phyloP scores from a whole-genome alignment of 2,113 vertebrate genomes.

The Petaurus breviceps region DNA sequence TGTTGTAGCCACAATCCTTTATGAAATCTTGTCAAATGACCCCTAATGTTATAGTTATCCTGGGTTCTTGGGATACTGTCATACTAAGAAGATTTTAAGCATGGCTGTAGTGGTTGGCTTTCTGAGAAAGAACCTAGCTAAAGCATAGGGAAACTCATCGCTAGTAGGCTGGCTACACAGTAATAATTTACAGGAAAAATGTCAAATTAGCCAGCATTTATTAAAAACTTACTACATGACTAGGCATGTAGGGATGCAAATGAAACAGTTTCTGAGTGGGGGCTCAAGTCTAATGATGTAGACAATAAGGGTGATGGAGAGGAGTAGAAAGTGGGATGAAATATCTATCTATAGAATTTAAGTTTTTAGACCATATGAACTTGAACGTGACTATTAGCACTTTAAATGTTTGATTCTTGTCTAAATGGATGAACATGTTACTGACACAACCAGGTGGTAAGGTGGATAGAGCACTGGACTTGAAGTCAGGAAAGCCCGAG shows the following conservation, averaged over 20 bases:
- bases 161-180: background rate
- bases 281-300: background rate
- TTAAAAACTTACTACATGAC: background rate
- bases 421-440: background rate
- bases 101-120: background rate
- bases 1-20: background rate
- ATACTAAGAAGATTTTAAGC: background rate
- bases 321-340: background rate
- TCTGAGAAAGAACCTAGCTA: background rate
- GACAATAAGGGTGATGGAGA: background rate
- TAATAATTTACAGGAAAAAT: too few relatives aligned
- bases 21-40: background rate
- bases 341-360: background rate
- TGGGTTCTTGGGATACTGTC: background rate
- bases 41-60: background rate
- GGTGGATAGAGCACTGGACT: background rate
- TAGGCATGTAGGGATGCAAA: background rate
- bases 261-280: background rate
- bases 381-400: background rate
- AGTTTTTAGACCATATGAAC: background rate
- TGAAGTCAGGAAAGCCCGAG: background rate
- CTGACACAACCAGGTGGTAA: background rate
- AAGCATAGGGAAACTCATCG: background rate
- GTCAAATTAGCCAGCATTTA: background rate
- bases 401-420: background rate